Evolutionary conservation across 2,888 invertebrate genomes (phyloP).

Genomic region (Phrixothrix hirtus): DNA sequence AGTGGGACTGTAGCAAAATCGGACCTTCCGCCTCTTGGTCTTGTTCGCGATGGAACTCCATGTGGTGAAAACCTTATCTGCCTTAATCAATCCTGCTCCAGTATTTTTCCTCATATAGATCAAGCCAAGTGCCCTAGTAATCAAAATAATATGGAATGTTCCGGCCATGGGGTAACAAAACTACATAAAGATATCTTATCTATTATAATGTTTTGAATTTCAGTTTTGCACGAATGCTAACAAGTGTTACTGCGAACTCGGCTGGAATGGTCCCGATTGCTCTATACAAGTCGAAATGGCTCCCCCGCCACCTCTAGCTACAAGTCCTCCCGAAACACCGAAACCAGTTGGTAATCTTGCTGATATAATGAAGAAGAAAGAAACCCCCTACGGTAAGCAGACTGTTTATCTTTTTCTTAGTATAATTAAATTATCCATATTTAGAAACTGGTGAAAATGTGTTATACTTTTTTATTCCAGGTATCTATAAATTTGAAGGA

Average conservation of each 20-base stretch:
- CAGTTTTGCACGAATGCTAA: constrained; percentile 92
- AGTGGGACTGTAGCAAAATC: constrained; percentile 64
- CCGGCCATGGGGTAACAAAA: constrained; percentile 87
- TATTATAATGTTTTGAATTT: constrained; percentile 25
- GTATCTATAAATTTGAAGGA: neutral
- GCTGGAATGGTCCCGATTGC: constrained; percentile 88
- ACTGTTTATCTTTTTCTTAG: neutral
- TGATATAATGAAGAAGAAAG: constrained; percentile 80
- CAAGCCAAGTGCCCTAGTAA: constrained; percentile 89
- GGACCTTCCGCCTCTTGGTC: constrained; percentile 73
- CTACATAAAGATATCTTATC: no score
- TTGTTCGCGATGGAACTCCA: constrained; percentile 91
- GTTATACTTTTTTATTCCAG: neutral
- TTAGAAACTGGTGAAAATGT: neutral
- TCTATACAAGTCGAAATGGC: constrained; percentile 75
- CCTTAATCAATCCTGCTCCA: constrained; percentile 90
- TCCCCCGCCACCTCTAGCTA: constrained; percentile 59
- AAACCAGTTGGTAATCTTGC: constrained; percentile 59
- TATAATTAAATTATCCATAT: neutral
- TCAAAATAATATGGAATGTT: constrained; percentile 87
- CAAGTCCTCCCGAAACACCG: constrained; percentile 64
- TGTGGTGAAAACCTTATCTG: constrained; percentile 93
- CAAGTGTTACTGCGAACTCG: constrained; percentile 87
- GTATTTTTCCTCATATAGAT: constrained; percentile 81
- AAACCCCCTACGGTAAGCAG: constrained; percentile 91